Evolutionary conservation across 2,888 invertebrate species (phyloP), one percentile per base, ranked within the genome.

Genomic region (Strigamia maritima): DNA sequence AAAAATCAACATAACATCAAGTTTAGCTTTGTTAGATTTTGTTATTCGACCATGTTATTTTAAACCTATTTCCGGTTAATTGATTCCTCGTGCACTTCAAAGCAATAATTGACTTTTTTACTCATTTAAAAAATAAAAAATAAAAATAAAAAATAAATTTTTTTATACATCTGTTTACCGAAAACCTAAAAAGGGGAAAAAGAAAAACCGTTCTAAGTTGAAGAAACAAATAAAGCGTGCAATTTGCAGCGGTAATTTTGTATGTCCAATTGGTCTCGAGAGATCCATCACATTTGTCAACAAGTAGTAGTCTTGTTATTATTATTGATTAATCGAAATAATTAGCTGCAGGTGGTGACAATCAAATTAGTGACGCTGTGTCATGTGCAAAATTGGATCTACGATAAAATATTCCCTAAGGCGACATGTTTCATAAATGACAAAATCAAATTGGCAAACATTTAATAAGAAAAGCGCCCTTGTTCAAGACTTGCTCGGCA

Each of bases 241-340:
- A 60, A 60, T 60, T 60, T 54, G 54, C 19, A 19, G 54, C 16
- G 54, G 54, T 54, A 54, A 54, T 54, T 54, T 54, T 60, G 22
- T 60, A 19, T 44, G 44, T 60, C 60, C 16, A 60, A 24, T n/a
- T 22, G 60, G 60, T 60, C 60, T 19, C 60, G 19, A 1, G 60
- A 24, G 60, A 60, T 60, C 60, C 60, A 60, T 60, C 60, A 6
- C 24, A 19, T 6, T 60, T 60, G 60, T 60, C 60, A 60, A 60
- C 60, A 60, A 60, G 60, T 60, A 60, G 60, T 6, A 60, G 60
- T 3, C 60, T 22, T 60, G 60, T 60, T 60, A 60, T 60, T 60
- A 60, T 60, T 60, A 60, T 60, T 24, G 60, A 60, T 60, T 60
- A 60, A 60, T 60, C 60, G 60, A 60, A 60, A 60, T 60, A 60